Evolutionary conservation across 1,140 invertebrate genomes (phyloP).

Genomic region (Oncopodura yosiiana): DNA sequence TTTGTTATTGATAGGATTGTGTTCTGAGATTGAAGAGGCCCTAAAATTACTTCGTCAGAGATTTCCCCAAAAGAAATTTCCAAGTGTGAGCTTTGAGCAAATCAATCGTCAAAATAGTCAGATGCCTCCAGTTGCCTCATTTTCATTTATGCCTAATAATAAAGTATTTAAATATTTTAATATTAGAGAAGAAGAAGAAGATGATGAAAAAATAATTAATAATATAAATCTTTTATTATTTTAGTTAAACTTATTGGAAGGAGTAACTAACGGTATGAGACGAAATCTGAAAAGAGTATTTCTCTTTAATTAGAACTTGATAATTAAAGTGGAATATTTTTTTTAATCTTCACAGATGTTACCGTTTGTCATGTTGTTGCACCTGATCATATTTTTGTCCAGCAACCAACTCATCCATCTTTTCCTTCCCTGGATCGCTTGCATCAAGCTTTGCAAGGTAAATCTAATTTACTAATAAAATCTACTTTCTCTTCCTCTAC

Average conservation of each 20-base stretch:
- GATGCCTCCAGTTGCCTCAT: conserved; percentile 47
- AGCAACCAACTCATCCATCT: conserved; percentile 85
- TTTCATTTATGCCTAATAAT: conserved; percentile 50
- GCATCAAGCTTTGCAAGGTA: conserved; percentile 55
- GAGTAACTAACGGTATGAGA: too few species aligned
- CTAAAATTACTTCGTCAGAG: conserved; percentile 70
- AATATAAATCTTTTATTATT: conserved; percentile 36
- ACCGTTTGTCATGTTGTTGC: conserved; percentile 71
- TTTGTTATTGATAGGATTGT: conserved; percentile 47
- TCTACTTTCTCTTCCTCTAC: too few species aligned
- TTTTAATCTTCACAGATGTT: conserved; percentile 87
- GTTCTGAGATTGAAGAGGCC: conserved; percentile 63
- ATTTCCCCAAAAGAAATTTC: conserved; percentile 68
- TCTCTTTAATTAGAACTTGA: conserved; percentile 1
- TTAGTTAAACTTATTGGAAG: conserved; percentile 72
- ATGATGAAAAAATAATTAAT: neutral
- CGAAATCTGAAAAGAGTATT: too few species aligned
- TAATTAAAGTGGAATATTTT: neutral
- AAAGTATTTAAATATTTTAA: conserved; percentile 49
- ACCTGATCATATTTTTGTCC: conserved; percentile 80
- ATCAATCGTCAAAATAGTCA: conserved; percentile 46
- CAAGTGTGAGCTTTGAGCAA: conserved; percentile 66
- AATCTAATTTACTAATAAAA: too few species aligned
- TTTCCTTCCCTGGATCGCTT: conserved; percentile 68
- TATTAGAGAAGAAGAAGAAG: neutral